These are phyloP conservation scores for Trachymyrmex septentrionalis DNA, from an alignment of 1,140 invertebrate genomes.

Conservation along the genomic window DNA sequence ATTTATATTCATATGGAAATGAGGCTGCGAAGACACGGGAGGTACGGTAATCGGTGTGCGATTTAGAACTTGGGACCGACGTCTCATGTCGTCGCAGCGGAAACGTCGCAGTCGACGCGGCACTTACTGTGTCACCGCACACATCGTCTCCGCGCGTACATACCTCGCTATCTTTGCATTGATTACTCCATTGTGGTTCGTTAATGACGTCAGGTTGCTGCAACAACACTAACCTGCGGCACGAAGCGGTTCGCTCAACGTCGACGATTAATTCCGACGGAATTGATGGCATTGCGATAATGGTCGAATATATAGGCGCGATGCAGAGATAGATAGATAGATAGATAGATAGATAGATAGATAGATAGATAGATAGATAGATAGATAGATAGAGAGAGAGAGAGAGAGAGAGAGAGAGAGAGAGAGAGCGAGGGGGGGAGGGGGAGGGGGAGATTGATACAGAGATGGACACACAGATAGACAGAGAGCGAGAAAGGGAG, in stretches of 20 bases:
- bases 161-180: conserved; percentile 33
- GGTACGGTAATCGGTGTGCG: conserved; percentile 7
- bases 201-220: conserved; percentile 61
- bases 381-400: not conserved
- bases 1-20: conserved; percentile 46
- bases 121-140: conserved; percentile 5
- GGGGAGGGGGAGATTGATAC: too few relatives aligned
- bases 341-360: not conserved
- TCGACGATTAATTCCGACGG: conserved; percentile 54
- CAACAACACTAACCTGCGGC: conserved; percentile 49
- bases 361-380: not conserved
- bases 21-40: not conserved
- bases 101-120: not conserved
- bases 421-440: not conserved
- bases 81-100: not conserved
- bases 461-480: too few relatives aligned
- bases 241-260: conserved; percentile 47
- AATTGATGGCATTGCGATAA: conserved; percentile 39
- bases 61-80: not conserved
- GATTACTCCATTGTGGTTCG: conserved; percentile 42
- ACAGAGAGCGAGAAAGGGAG: too few relatives aligned
- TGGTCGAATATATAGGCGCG: not conserved
- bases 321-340: not conserved
- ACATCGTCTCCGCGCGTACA: not conserved
- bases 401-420: not conserved